phyloP scores from a whole-genome alignment of 23 tunicate species.

The Halocynthia aurantium region DNA sequence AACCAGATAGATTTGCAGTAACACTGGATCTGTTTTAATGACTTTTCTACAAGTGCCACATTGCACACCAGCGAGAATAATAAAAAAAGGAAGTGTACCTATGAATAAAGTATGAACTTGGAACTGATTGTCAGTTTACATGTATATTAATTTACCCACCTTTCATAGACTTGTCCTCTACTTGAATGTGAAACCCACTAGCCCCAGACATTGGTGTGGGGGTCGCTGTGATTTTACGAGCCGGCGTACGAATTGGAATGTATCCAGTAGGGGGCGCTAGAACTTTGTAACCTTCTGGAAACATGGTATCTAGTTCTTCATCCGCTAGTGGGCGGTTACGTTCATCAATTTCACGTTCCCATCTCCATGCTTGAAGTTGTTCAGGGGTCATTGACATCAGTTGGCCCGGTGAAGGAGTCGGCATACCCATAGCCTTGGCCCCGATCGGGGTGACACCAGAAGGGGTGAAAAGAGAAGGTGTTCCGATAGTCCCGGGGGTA shows the following conservation, averaged over 20 bases:
- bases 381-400: constrained; percentile 92
- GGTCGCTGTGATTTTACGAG: constrained; percentile 92
- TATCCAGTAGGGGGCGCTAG: constrained; percentile 89
- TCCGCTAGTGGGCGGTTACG: constrained; percentile 89
- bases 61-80: no score
- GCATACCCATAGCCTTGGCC: constrained; percentile 85
- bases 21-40: no score
- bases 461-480: constrained; percentile 96
- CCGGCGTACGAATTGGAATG: constrained; percentile 93
- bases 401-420: constrained; percentile 88
- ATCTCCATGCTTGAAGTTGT: constrained; percentile 89
- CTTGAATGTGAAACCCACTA: constrained; percentile 97
- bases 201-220: constrained; percentile 99
- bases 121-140: no score
- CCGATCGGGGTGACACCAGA: constrained; percentile 94
- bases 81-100: no score
- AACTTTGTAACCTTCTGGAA: constrained; percentile 98
- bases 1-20: no score
- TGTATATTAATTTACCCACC: constrained; percentile 19
- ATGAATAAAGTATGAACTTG: no score
- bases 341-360: constrained; percentile 99
- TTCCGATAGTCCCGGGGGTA: constrained; percentile 73
- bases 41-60: no score
- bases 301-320: constrained; percentile 98
- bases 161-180: constrained; percentile 85